Evolutionary conservation across 2,113 vertebrate species (phyloP).

Genomic region (Syngnathus typhle): DNA sequence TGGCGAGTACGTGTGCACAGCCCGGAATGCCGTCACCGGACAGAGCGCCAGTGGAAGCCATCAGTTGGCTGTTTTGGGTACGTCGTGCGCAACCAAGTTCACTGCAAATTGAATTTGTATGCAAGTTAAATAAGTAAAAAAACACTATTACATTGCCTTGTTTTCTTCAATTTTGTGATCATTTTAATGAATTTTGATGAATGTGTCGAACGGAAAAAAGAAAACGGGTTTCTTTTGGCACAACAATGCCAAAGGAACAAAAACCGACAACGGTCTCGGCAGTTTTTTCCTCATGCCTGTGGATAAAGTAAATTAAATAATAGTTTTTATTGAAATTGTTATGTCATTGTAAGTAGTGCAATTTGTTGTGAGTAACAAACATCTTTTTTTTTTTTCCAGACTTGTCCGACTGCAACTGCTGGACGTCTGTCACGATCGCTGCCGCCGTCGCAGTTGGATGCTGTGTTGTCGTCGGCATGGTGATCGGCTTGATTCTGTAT

Average conservation of each 20-base stretch:
- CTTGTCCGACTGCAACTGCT: slow-evolving; percentile 7
- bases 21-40: slow-evolving; percentile 20
- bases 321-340: too few relatives aligned
- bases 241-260: too few relatives aligned
- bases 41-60: slow-evolving; percentile 20
- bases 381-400: slow-evolving; percentile 4
- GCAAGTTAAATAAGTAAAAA: neutral
- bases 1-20: slow-evolving; percentile 36
- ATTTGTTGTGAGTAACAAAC: neutral
- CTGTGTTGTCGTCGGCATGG: slow-evolving; percentile 1
- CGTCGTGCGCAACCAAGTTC: neutral
- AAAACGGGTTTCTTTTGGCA: too few relatives aligned
- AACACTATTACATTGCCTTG: too few relatives aligned
- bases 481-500: neutral
- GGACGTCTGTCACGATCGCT: neutral
- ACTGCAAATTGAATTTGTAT: neutral
- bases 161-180: too few relatives aligned
- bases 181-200: too few relatives aligned
- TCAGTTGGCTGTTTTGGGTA: slow-evolving; percentile 23
- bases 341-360: neutral
- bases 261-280: too few relatives aligned
- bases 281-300: too few relatives aligned
- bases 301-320: too few relatives aligned
- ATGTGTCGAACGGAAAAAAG: too few relatives aligned
- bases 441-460: slow-evolving; percentile 2